Conservation (phyloP, 2,797 vertebrate genomes). For the Danio albolineatus region DNA sequence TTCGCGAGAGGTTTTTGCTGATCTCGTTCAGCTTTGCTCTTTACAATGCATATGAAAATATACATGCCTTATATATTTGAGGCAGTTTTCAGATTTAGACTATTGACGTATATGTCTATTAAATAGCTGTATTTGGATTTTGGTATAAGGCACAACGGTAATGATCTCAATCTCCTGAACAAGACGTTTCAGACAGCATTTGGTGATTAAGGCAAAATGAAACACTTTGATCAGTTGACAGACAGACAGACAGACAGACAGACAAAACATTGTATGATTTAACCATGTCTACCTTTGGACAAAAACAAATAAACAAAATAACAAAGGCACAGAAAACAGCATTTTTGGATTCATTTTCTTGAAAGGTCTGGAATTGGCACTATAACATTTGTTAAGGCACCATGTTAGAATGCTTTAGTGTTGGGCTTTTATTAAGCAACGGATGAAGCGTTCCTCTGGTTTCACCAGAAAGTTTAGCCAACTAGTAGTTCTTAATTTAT, state of each 20-base stretch:
- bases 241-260: constrained; percentile 13
- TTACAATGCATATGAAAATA: constrained; percentile 36
- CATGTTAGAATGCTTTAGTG: constrained; percentile 11
- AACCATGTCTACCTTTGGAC: constrained; percentile 14
- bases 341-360: constrained; percentile 36
- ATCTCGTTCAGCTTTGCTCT: constrained; percentile 14
- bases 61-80: constrained; percentile 25
- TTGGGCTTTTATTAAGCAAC: not conserved
- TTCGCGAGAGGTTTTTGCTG: constrained; percentile 30
- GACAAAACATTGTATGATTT: constrained; percentile 15
- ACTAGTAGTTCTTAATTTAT: constrained; percentile 7
- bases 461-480: not conserved
- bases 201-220: constrained; percentile 27
- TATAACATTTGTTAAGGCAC: constrained; percentile 21
- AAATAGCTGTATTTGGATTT: constrained; percentile 44
- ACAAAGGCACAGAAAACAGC: constrained; percentile 43
- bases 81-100: constrained; percentile 10
- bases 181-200: constrained; percentile 35
- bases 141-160: constrained; percentile 59
- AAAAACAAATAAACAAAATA: not conserved
- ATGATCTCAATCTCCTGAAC: constrained; percentile 39
- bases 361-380: constrained; percentile 42
- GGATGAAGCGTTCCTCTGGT: not conserved
- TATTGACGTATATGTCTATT: constrained; percentile 23
- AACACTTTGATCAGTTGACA: constrained; percentile 23